A percentile compares a stretch with the other conserved stretches of the same genome.
phyloP scores from a whole-genome alignment of 2,888 invertebrate genomes.

The Dichetophora obliterata region DNA sequence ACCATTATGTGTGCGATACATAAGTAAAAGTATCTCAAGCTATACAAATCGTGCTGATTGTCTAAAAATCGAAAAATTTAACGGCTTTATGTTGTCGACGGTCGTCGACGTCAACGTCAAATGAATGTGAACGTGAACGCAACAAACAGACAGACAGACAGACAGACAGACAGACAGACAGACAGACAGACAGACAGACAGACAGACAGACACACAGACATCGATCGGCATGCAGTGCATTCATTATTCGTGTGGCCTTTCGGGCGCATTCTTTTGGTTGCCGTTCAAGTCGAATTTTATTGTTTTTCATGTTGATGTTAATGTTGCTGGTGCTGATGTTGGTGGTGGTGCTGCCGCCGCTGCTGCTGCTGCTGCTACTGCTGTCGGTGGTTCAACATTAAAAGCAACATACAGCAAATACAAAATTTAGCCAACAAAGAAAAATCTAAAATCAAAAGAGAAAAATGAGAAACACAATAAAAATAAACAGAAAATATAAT shows the following conservation, averaged over 20 bases:
- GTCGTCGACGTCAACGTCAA: background rate
- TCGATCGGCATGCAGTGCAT: constrained; percentile 5
- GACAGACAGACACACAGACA: background rate
- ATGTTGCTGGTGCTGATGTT: constrained; percentile 7
- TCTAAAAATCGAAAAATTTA: constrained; percentile 27
- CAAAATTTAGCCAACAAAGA: background rate
- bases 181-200: background rate
- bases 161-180: background rate
- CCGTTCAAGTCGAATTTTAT: constrained; percentile 24
- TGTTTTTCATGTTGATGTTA: constrained; percentile 11
- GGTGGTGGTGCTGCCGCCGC: background rate
- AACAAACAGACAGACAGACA: too few relatives aligned
- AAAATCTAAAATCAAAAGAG: background rate
- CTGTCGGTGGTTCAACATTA: background rate
- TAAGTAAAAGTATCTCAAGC: constrained; percentile 30
- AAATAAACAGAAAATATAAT: constrained; percentile 12
- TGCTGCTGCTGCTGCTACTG: background rate
- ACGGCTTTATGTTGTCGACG: background rate
- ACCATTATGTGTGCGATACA: background rate
- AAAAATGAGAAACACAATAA: constrained; percentile 13
- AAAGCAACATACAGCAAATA: constrained; percentile 13
- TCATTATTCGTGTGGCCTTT: constrained; percentile 25
- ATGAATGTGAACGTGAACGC: background rate
- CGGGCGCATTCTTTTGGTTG: constrained; percentile 34
- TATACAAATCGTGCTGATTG: constrained; percentile 29